phyloP scores from a whole-genome alignment of 2,113 vertebrate species.

The Pongo abelii region DNA sequence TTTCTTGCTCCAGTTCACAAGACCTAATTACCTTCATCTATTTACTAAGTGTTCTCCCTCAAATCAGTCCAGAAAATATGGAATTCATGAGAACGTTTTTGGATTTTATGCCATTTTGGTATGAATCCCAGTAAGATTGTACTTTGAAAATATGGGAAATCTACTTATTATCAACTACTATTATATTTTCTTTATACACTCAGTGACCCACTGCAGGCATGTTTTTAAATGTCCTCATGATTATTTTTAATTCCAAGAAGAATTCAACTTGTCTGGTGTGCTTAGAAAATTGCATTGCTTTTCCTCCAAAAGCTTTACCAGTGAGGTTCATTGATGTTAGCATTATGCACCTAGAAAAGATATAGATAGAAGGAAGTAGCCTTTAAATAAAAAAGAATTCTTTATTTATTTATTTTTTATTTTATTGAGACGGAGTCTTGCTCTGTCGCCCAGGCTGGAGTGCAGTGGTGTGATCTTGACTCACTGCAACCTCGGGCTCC shows the following conservation, averaged over 20 bases:
- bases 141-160: background rate
- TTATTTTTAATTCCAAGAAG: slow-evolving; percentile 6
- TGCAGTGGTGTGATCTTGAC: too few relatives aligned
- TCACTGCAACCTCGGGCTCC: too few relatives aligned
- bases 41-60: background rate
- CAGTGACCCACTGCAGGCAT: background rate
- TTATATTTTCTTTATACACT: slow-evolving; percentile 22
- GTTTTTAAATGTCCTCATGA: background rate
- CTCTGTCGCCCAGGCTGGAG: too few relatives aligned
- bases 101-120: background rate
- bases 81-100: background rate
- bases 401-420: background rate
- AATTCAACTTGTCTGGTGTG: background rate
- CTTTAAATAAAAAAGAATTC: background rate
- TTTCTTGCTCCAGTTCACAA: background rate
- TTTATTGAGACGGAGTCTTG: too few relatives aligned
- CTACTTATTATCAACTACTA: background rate
- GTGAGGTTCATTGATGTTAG: background rate
- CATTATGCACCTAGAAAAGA: background rate
- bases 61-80: background rate
- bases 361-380: background rate
- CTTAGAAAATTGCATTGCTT: background rate
- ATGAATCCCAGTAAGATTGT: background rate
- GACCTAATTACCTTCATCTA: background rate
- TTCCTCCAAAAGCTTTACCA: background rate